phyloP scores from a whole-genome alignment of 2,113 vertebrate species.

The Python bivittatus region DNA sequence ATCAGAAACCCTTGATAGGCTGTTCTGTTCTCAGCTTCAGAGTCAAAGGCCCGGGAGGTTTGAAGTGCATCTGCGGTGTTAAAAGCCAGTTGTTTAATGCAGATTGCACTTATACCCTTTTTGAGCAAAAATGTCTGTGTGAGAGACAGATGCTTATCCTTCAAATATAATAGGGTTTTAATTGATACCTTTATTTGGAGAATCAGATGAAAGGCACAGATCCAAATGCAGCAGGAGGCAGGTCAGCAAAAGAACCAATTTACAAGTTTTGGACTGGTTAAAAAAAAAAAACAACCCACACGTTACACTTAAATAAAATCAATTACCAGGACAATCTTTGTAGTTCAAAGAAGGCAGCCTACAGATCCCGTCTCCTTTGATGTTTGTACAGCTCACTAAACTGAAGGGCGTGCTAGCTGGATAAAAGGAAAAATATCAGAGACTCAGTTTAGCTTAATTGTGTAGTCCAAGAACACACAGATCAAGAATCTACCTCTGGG shows the following conservation, averaged over 20 bases:
- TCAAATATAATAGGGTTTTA: slow-evolving; percentile 60
- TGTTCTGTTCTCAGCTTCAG: slow-evolving; percentile 58
- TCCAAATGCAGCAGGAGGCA: slow-evolving; percentile 52
- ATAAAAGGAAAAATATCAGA: background rate
- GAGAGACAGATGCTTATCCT: slow-evolving; percentile 52
- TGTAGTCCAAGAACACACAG: accelerated
- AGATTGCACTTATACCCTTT: slow-evolving; percentile 62
- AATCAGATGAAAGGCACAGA: slow-evolving; percentile 60
- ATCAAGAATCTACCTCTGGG: background rate
- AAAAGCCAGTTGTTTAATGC: slow-evolving; percentile 66
- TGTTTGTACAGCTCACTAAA: background rate
- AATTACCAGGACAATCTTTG: slow-evolving; percentile 52
- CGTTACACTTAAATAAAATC: slow-evolving; percentile 46
- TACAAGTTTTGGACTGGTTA: slow-evolving; percentile 52
- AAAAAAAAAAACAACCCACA: slow-evolving; percentile 51
- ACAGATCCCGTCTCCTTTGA: slow-evolving; percentile 16
- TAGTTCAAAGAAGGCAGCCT: slow-evolving; percentile 9
- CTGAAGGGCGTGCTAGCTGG: background rate
- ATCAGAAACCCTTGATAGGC: slow-evolving; percentile 59
- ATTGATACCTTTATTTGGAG: slow-evolving; percentile 67
- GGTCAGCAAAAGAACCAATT: slow-evolving; percentile 43
- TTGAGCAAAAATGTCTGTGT: slow-evolving; percentile 61
- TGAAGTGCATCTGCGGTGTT: slow-evolving; percentile 65
- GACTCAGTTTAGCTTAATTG: background rate
- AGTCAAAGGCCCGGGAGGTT: slow-evolving; percentile 65